Conservation (phyloP, 2,888 invertebrate species). For the Drosophila bunnanda region DNA sequence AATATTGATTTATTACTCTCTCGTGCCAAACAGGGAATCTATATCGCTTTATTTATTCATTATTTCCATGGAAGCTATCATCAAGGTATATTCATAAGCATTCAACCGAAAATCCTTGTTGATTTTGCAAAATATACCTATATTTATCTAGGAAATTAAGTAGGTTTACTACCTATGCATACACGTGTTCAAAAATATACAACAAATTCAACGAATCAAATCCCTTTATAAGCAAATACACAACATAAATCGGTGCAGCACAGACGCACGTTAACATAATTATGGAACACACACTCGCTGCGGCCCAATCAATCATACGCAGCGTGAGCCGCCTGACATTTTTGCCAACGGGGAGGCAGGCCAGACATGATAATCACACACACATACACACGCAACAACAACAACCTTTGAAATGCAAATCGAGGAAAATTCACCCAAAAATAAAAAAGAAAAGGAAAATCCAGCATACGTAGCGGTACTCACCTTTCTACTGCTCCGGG, state of each 20-base stretch:
- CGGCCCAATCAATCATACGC: constrained; percentile 73
- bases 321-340: constrained; percentile 53
- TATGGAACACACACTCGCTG: constrained; percentile 33
- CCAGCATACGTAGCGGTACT: constrained; percentile 27
- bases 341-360: constrained; percentile 6
- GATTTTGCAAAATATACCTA: constrained; percentile 6
- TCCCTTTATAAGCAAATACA: constrained; percentile 10
- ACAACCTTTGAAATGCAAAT: constrained; percentile 75
- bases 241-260: constrained; percentile 38
- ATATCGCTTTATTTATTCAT: constrained; percentile 2
- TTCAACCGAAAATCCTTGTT: constrained; percentile 22
- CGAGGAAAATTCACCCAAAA: constrained; percentile 41
- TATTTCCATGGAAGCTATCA: constrained; percentile 8
- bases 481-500: constrained; percentile 29
- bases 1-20: not conserved
- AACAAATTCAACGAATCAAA: constrained; percentile 18
- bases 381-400: constrained; percentile 25
- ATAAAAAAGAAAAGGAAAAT: not conserved
- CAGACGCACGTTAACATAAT: constrained; percentile 57
- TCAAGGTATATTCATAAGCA: constrained; percentile 21
- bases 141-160: constrained; percentile 3
- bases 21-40: not conserved
- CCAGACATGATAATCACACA: constrained; percentile 62
- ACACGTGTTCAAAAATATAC: not conserved
- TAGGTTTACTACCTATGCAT: constrained; percentile 24